Conservation (phyloP, 2,113 vertebrate genomes). For the Xerus inauris region DNA sequence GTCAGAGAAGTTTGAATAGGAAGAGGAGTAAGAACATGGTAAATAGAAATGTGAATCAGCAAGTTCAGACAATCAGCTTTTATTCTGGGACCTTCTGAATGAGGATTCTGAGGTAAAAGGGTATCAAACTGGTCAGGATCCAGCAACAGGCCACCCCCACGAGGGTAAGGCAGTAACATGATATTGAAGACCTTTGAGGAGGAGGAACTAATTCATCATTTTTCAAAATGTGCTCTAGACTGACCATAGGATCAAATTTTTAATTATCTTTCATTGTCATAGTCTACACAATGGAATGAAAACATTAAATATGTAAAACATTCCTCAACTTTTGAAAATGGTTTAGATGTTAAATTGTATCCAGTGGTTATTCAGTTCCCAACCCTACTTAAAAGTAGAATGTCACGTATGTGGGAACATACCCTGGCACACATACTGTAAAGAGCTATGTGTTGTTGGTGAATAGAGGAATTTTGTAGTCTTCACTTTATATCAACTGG, state of each 20-base stretch:
- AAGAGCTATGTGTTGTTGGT: neutral
- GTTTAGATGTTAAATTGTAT: conserved; percentile 13
- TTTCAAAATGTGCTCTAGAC: neutral
- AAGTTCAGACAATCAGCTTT: neutral
- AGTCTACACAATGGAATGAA: neutral
- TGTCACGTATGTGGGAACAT: neutral
- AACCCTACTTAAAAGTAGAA: conserved; percentile 2
- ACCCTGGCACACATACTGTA: neutral
- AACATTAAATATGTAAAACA: conserved; percentile 11
- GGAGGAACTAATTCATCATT: neutral
- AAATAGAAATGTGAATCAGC: neutral
- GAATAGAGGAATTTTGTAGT: neutral
- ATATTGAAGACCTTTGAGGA: neutral
- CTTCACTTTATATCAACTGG: neutral
- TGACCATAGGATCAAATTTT: neutral
- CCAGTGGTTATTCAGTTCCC: neutral
- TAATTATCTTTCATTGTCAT: neutral
- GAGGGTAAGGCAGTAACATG: too few relatives aligned
- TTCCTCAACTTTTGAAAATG: conserved; percentile 33
- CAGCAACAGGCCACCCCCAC: neutral
- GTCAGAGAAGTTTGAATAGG: neutral
- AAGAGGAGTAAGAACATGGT: neutral
- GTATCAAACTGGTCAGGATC: neutral
- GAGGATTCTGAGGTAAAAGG: neutral
- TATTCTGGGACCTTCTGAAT: neutral